Base-by-base conservation (phyloP, 2,888 invertebrate species). In the Poecilus cupreus region DNA sequence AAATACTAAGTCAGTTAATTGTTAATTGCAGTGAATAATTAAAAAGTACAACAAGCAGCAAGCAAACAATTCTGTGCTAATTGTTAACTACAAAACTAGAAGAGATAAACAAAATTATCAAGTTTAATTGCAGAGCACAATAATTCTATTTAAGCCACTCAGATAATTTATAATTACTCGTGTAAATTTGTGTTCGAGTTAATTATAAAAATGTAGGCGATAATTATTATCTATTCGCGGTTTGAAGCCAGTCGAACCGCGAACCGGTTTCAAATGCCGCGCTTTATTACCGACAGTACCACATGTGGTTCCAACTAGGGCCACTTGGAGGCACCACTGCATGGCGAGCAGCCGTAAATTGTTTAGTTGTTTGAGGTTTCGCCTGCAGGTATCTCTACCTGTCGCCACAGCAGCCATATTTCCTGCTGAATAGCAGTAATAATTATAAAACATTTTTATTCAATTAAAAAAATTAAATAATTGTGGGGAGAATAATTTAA, bases 41-140 rank as follows among this genome's bases (percentile, higher is more conserved):
- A 60, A 57, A 57, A 18, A 32, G 64, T 32, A 22, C 26, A 24
- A 13, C 64, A 64, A 32, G 32, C 32, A 32, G 4, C 32, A 32
- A 32, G 4, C 6, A 20, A n/a, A 46, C 46, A 46, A 46, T 16
- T 54, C 22, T 2, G 10, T 24, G 20, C 18, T 60, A 60, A 60
- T 60, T 60, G 60, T 24, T 4, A 1, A 10, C 60, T 24, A 11
- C 3, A 10, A 11, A 60, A 60, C 60, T 24, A 60, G 60, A 39
- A 20, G 54, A 24, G 60, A 78, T 78, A 68, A 78, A 78, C 64
- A 78, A 78, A 78, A 78, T 78, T 64, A 78, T 68, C 68, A 68
- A 60, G 32, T 16, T 46, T 78, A 78, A 78, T 78, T 78, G 64
- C 78, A 64, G 13, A 11, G 24, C 60, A 54, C 18, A 78, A 78